Conservation (phyloP, 2,113 vertebrate species). For the Arenaria interpres region DNA sequence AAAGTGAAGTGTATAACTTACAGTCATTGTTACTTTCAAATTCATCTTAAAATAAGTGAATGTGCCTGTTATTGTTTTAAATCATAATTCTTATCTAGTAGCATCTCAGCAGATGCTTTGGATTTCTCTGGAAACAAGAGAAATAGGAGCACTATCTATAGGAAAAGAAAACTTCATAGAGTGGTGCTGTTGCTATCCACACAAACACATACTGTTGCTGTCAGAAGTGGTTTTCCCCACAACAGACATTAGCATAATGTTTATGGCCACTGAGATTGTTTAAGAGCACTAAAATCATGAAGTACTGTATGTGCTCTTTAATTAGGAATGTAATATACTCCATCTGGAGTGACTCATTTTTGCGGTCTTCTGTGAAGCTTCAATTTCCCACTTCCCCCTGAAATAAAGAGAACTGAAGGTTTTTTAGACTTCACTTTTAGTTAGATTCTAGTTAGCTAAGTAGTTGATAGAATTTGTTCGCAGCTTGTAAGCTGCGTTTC, state of each 20-base stretch:
- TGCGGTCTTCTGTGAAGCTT: slow-evolving; percentile 44
- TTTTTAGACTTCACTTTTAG: not conserved
- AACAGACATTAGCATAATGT: slow-evolving; percentile 61
- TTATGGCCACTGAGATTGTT: slow-evolving; percentile 66
- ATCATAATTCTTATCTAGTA: not conserved
- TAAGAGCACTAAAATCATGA: slow-evolving; percentile 49
- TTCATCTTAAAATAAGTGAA: not conserved
- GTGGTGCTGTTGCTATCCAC: slow-evolving; percentile 24
- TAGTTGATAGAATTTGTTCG: not conserved
- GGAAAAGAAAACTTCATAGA: slow-evolving; percentile 8
- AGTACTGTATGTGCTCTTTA: slow-evolving; percentile 55
- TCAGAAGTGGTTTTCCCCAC: slow-evolving; percentile 37
- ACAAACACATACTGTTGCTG: slow-evolving; percentile 2
- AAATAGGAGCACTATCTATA: not conserved
- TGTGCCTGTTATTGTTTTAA: not conserved
- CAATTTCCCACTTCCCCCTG: not conserved
- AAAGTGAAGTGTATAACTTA: not conserved
- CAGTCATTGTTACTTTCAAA: not conserved
- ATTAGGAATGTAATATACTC: slow-evolving; percentile 63
- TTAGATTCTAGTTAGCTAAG: not conserved
- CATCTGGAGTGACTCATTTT: slow-evolving; percentile 65
- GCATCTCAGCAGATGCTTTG: not conserved
- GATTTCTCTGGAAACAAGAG: slow-evolving; percentile 33
- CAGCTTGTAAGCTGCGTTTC: not conserved
- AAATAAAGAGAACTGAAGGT: not conserved